phyloP scores from a whole-genome alignment of 2,797 vertebrate species.

The Chloroceryle amazona region DNA sequence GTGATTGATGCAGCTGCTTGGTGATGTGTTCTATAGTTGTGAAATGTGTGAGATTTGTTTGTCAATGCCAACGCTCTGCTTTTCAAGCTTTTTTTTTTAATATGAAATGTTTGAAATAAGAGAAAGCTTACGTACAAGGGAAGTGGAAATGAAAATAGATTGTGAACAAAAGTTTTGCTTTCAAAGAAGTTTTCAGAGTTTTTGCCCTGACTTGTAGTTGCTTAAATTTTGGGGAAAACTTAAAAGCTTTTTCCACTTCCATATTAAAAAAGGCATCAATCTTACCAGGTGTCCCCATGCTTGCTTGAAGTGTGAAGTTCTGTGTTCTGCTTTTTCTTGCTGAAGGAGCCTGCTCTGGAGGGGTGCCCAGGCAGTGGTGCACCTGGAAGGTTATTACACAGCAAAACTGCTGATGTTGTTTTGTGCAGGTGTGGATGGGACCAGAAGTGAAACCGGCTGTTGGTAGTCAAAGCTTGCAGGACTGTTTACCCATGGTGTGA shows the following conservation, averaged over 20 bases:
- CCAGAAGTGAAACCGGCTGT: not conserved
- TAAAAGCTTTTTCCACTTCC: not conserved
- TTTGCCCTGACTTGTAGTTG: not conserved
- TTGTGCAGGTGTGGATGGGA: not conserved
- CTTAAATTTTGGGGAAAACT: not conserved
- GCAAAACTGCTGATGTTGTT: not conserved
- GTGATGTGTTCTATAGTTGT: not conserved
- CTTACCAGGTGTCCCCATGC: not conserved
- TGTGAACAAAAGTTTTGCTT: not conserved
- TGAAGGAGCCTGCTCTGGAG: not conserved
- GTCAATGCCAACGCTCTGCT: not conserved
- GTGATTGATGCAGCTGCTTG: constrained; percentile 45
- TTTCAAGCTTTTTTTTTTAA: not conserved
- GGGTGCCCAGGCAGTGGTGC: not conserved
- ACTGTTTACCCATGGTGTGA: not conserved
- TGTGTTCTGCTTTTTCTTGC: not conserved
- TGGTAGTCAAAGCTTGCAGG: not conserved
- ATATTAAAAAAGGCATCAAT: not conserved
- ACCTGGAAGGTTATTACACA: fast-evolving
- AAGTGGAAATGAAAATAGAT: not conserved
- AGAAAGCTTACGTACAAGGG: not conserved
- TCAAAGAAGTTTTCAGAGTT: not conserved
- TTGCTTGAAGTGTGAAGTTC: not conserved
- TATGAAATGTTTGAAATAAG: not conserved
- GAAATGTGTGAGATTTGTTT: not conserved